These are phyloP conservation scores for Entomobrya proxima DNA, from an alignment of 2,888 invertebrate genomes.

Conservation along the genomic window DNA sequence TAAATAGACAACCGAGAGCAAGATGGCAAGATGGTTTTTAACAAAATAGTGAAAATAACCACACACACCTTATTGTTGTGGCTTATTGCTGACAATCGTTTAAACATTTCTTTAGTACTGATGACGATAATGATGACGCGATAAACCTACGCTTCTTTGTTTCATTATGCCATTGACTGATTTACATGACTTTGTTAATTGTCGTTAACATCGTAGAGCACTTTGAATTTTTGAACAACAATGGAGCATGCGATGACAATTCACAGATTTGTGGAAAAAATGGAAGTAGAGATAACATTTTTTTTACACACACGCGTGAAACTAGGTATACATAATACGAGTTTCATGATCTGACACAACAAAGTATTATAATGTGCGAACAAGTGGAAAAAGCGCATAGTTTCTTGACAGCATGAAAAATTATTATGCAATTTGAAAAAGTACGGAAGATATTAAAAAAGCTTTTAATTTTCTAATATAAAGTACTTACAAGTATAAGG, in stretches of 20 bases:
- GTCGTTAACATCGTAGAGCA: background rate
- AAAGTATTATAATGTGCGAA: constrained; percentile 11
- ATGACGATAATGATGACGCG: background rate
- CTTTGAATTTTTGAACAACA: background rate
- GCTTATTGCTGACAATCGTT: background rate
- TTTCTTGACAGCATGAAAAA: background rate
- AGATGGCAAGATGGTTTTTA: background rate
- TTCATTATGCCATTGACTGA: background rate
- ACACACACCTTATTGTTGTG: background rate
- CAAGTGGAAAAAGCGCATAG: background rate
- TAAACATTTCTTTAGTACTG: constrained; percentile 6
- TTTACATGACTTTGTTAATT: background rate
- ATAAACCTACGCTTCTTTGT: background rate
- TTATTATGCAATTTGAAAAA: constrained; percentile 27
- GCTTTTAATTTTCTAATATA: no score
- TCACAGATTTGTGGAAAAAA: constrained; percentile 10
- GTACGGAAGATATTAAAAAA: constrained; percentile 27
- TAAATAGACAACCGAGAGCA: no score
- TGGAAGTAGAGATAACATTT: constrained; percentile 6
- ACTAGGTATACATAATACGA: background rate
- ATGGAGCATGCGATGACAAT: background rate
- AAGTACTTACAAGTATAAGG: constrained; percentile 51
- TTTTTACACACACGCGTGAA: background rate
- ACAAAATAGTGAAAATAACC: constrained; percentile 33
- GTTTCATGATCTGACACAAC: constrained; percentile 9